phyloP scores from a whole-genome alignment of 2,888 invertebrate species.

The Pogonocherus hispidulus region DNA sequence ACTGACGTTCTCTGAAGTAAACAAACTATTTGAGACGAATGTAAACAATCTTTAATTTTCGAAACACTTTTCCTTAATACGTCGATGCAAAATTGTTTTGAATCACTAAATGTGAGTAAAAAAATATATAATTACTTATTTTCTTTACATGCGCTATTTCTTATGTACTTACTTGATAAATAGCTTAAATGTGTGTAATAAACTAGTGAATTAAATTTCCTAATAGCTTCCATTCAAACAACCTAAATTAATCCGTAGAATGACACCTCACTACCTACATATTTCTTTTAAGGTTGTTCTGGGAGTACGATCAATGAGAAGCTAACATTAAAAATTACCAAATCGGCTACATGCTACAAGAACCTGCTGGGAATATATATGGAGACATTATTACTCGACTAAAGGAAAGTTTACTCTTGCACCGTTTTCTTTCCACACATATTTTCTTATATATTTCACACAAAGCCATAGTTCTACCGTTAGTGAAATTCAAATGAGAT shows the following conservation, averaged over 20 bases:
- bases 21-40: neutral
- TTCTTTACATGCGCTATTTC: no score
- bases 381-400: neutral
- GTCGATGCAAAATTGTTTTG: no score
- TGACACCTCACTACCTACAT: no score
- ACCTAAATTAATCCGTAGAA: no score
- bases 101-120: no score
- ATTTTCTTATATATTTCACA: neutral
- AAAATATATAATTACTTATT: no score
- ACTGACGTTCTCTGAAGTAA: conserved; percentile 2
- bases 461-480: neutral
- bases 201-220: no score
- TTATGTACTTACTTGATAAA: no score
- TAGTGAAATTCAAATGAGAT: neutral
- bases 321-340: neutral
- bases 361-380: neutral
- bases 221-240: no score
- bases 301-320: neutral
- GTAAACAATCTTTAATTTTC: neutral
- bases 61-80: no score
- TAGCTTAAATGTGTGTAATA: no score
- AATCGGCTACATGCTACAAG: neutral
- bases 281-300: no score
- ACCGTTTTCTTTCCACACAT: neutral
- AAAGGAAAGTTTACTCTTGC: neutral